phyloP scores from a whole-genome alignment of 2,113 vertebrate genomes.

The Mus musculus region DNA sequence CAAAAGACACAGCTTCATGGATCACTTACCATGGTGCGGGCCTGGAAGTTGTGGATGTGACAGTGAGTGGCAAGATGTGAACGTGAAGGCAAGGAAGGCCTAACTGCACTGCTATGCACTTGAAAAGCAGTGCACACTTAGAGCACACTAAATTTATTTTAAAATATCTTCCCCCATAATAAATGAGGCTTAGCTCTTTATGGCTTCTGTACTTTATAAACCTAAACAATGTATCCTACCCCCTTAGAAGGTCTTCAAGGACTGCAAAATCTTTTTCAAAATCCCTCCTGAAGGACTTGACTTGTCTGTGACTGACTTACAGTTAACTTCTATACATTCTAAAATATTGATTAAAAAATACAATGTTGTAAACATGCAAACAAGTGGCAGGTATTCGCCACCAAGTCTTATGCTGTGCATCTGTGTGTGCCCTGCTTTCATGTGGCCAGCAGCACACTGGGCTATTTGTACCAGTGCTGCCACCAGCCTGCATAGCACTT shows the following conservation, averaged over 20 bases:
- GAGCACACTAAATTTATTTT: background rate
- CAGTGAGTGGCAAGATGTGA: background rate
- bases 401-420: background rate
- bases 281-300: background rate
- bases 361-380: background rate
- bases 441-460: background rate
- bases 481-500: background rate
- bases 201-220: background rate
- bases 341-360: background rate
- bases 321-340: background rate
- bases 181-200: background rate
- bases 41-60: too few relatives aligned
- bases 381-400: background rate
- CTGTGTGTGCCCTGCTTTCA: too few relatives aligned
- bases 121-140: too few relatives aligned
- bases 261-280: background rate
- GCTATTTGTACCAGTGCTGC: background rate
- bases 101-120: background rate
- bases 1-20: too few relatives aligned
- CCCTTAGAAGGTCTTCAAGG: background rate
- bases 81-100: background rate
- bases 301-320: background rate
- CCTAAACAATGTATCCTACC: background rate
- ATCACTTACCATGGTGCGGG: background rate
- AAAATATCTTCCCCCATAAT: background rate